These are phyloP conservation scores for Strix uralensis DNA, from an alignment of 2,113 vertebrate species.

Conservation along the genomic window DNA sequence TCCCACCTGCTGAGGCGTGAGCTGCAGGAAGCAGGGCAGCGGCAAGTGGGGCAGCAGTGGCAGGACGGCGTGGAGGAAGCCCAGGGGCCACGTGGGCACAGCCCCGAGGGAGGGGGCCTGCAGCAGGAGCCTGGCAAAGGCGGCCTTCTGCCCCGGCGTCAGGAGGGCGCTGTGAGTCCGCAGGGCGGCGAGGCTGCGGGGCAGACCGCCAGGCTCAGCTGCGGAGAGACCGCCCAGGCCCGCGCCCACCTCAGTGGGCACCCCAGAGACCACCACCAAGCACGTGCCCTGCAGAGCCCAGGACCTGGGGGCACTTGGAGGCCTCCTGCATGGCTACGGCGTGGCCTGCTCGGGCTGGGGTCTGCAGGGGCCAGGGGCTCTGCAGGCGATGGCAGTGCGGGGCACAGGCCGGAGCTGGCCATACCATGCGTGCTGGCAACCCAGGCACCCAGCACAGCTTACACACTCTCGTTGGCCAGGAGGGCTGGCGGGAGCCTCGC, in stretches of 20 bases:
- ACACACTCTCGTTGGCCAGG: conserved; percentile 87
- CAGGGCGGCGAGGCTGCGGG: conserved; percentile 81
- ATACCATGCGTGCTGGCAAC: accelerated
- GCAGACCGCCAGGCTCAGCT: not conserved
- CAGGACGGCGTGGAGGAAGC: conserved; percentile 80
- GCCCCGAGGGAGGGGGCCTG: conserved; percentile 82
- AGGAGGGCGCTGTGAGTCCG: conserved; percentile 83
- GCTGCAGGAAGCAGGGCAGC: conserved; percentile 82
- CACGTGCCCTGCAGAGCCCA: not conserved
- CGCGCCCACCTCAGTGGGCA: not conserved
- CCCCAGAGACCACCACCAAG: not conserved
- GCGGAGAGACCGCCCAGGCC: not conserved
- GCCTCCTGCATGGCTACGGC: not conserved
- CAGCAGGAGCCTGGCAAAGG: conserved; percentile 84
- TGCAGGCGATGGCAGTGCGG: not conserved
- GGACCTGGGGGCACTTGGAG: not conserved
- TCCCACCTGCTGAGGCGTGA: conserved; percentile 84
- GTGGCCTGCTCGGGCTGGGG: not conserved
- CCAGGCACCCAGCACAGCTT: conserved; percentile 69
- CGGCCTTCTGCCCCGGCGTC: conserved; percentile 85
- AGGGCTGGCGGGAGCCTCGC: conserved; percentile 84
- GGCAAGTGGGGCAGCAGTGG: conserved; percentile 86
- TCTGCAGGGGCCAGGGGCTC: not conserved
- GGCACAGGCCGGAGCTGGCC: not conserved
- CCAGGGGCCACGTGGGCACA: conserved; percentile 83